Conservation (phyloP, 2,797 vertebrate genomes). For the Harpagifer antarcticus region DNA sequence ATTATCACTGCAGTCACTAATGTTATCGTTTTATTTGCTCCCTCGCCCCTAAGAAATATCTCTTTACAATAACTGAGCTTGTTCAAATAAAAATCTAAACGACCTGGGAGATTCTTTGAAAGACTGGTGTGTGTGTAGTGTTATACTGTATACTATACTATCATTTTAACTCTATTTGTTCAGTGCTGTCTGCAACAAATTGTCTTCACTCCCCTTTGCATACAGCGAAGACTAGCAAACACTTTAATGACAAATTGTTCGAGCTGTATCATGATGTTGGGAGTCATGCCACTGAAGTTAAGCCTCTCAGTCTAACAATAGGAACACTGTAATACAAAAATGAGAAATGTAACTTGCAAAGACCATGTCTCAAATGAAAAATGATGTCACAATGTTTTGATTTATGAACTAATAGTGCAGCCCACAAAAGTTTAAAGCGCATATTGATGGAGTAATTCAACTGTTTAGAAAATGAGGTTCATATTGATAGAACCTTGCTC, state of each 20-base stretch:
- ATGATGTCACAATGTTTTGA: neutral
- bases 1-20: constrained; percentile 21
- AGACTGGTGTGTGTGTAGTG: neutral
- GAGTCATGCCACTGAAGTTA: neutral
- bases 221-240: neutral
- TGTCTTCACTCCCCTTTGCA: neutral
- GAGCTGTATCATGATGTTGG: neutral
- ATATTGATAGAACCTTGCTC: neutral
- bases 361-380: neutral
- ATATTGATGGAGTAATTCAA: neutral
- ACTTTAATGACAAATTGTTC: neutral
- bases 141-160: too few species aligned
- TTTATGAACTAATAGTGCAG: neutral
- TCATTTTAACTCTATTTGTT: neutral
- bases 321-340: neutral
- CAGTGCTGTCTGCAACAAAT: neutral
- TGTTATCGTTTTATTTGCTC: neutral
- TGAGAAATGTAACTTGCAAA: neutral
- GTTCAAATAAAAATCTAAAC: too few species aligned
- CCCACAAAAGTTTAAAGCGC: neutral
- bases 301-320: constrained; percentile 7
- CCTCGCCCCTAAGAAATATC: neutral
- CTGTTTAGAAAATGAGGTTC: neutral
- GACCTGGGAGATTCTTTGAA: neutral
- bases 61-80: too few species aligned